Base-by-base conservation (phyloP, 2,888 invertebrate species). In the Diarsia rubi region DNA sequence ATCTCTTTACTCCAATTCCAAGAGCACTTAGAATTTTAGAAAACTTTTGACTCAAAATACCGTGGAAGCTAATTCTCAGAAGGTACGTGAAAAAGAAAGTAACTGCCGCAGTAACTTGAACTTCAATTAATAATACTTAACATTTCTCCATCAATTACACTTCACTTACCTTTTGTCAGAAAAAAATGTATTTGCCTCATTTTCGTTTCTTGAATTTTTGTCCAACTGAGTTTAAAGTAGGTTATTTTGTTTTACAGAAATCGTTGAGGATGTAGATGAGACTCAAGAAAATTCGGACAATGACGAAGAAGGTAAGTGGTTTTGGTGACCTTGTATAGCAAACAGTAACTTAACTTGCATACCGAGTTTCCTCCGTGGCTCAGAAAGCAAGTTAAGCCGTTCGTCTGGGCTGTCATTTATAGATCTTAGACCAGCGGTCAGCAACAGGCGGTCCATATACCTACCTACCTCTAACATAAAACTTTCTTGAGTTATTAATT, bases 291-390 rank as follows among this genome's bases (percentile, higher is more conserved):
- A 94, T 82, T 93, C 93, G 0, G 94, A 95, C 66, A 92, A 95
- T 69, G 95, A 97, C 45, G 96, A 96, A 77, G 96, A 96, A 89
- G 96, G 97, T 97, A 92, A 93, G 91, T 66, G 16, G 4, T 16
- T 21, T 16, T 76, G 16, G 57, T 67, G 45, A 19, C 14, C 3
- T 42, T 45, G 21, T 11, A 14, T 27, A 42, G 8, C 16, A 62
- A 44, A 75, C 21, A 44, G 44, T n/a, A n/a, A n/a, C n/a, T n/a
- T n/a, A n/a, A n/a, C n/a, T n/a, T n/a, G n/a, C n/a, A n/a, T n/a
- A n/a, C n/a, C n/a, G n/a, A n/a, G 37, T 37, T 37, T 37, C 37
- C 37, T 37, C 37, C 37, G 8, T 37, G 8, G 0, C 37, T 8
- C 37, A 1, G 37, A 37, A 37, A 37, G 37, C 37, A 37, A 0